Evolutionary conservation across 2,888 invertebrate species (phyloP).

Genomic region (Drosophila ustulata): DNA sequence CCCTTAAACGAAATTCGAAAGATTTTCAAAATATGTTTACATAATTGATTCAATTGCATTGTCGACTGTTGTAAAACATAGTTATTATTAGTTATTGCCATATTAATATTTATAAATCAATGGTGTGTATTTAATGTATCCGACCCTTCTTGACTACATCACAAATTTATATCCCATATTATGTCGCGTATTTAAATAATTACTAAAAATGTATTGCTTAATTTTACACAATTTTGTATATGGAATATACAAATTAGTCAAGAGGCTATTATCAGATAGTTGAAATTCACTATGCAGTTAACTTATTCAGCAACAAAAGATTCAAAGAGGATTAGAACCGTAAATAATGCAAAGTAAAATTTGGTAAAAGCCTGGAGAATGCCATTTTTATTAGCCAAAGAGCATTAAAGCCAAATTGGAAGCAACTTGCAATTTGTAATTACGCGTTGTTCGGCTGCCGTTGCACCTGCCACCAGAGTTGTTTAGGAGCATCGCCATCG

Average conservation of each 20-base stretch:
- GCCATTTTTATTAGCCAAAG: constrained; percentile 34
- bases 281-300: not conserved
- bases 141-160: no score
- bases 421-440: constrained; percentile 58
- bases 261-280: not conserved
- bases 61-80: no score
- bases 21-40: no score
- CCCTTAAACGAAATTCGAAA: no score
- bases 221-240: no score
- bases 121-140: no score
- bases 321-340: not conserved
- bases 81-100: no score
- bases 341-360: not conserved
- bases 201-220: no score
- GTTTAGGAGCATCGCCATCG: constrained; percentile 6
- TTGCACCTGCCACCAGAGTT: constrained; percentile 66
- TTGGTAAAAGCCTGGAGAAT: constrained; percentile 10
- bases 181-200: no score
- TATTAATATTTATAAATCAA: no score
- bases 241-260: not conserved
- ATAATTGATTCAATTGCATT: no score
- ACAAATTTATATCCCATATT: no score
- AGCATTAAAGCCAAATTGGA: constrained; percentile 46
- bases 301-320: not conserved
- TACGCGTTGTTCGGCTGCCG: constrained; percentile 40